These are phyloP conservation scores for Muscidifurax raptorellus DNA, from an alignment of 1,140 invertebrate species.

Conservation along the genomic window DNA sequence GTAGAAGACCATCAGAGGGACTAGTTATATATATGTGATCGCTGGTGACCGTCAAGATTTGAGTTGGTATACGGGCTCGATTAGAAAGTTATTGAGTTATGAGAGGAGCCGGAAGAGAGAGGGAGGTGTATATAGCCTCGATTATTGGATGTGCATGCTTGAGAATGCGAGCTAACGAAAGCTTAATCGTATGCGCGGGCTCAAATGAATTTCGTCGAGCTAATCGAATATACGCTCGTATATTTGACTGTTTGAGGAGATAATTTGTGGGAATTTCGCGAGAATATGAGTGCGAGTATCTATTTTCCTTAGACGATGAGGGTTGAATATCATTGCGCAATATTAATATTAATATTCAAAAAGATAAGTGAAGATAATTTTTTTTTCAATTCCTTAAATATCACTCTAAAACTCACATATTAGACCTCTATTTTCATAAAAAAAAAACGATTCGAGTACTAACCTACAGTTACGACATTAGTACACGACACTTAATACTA, in stretches of 20 bases:
- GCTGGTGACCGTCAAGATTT: conserved; percentile 8
- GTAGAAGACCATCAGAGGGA: not conserved
- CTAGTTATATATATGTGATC: not conserved
- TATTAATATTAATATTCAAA: too few relatives aligned
- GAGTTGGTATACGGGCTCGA: not conserved
- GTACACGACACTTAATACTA: not conserved
- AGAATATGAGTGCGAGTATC: too few relatives aligned
- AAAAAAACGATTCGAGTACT: not conserved
- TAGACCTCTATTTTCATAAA: too few relatives aligned
- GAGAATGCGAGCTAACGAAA: not conserved
- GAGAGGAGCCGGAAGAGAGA: not conserved
- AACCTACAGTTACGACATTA: not conserved
- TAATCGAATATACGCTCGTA: too few relatives aligned
- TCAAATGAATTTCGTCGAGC: not conserved
- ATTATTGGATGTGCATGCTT: not conserved
- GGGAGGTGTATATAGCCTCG: too few relatives aligned
- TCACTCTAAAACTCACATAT: too few relatives aligned
- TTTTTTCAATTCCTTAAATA: too few relatives aligned
- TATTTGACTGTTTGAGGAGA: too few relatives aligned
- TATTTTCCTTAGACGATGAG: too few relatives aligned
- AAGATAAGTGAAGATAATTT: too few relatives aligned
- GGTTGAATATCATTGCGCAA: too few relatives aligned
- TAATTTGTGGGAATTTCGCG: too few relatives aligned
- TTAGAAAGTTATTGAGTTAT: conserved; percentile 18
- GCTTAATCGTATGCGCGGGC: not conserved